Evolutionary conservation across 2,797 vertebrate species (phyloP), one percentile per base, ranked within the genome.

Genomic region (Hydrolagus colliei): DNA sequence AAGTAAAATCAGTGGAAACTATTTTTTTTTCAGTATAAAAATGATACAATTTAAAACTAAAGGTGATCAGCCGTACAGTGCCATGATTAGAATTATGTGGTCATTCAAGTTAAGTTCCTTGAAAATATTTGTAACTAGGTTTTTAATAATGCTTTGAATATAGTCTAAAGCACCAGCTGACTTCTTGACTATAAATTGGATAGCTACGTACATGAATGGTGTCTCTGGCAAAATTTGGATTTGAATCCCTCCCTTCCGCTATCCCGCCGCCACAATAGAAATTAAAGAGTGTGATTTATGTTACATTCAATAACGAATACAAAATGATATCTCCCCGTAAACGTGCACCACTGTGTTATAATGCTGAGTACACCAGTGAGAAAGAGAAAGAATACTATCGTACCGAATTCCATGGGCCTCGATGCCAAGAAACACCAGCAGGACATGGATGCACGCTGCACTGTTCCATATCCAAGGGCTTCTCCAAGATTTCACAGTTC

Each of bases 331-430:
- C 87, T 88, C 89, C 87, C 86, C 86, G 86, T 88, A 88, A 89
- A 82, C 85, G 86, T 89, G 88, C 87, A 89, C 89, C 89, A 89
- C 86, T 88, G 86, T 67, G 62, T 59, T 79, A 87, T 67, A 12
- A 73, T 41, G 78, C 52, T 80, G 35, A 84, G 88, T n/a, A 27
- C 72, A 86, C 87, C 62, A 79, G 88, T 72, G 9, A 1, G 87
- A 88, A 88, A 84, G 22, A 88, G 86, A 87, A 86, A 89, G 62
- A 91, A 90, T 88, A 90, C 95, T 97, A 97, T 96, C 97, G 91
- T 98, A 98, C 97, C 96, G 92, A 96, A 93, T 97, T 97, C 97
- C 98, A 99, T 0, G 96, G 95, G 92, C 93, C 94, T 92, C 95
- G 95, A 91, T 96, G 96, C 97, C 98, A 99, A 90, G 95, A 93